Evolutionary conservation across 2,888 invertebrate species (phyloP).

Genomic region (Phyllotreta cruciferae): DNA sequence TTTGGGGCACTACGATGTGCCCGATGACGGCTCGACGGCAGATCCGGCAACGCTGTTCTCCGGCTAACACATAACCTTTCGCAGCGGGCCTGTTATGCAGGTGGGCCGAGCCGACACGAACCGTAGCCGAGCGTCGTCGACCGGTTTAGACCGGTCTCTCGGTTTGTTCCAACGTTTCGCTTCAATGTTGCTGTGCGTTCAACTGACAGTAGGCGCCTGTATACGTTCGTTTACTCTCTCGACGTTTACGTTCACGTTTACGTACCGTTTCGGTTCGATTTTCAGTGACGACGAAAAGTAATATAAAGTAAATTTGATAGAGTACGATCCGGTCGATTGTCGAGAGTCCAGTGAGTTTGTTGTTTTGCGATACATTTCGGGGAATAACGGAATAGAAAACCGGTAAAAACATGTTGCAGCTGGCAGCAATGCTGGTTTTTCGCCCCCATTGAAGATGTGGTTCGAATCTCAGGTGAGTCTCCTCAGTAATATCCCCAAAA

Average conservation of each 20-base stretch:
- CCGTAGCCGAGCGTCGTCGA: constrained; percentile 55
- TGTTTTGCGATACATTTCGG: constrained; percentile 34
- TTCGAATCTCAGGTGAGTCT: constrained; percentile 60
- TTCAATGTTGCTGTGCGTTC: constrained; percentile 33
- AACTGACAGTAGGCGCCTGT: constrained; percentile 42
- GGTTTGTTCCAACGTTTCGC: constrained; percentile 41
- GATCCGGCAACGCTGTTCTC: constrained; percentile 30
- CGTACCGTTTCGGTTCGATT: too few relatives aligned
- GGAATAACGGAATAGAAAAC: too few relatives aligned
- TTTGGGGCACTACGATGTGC: too few relatives aligned
- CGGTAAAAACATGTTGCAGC: constrained; percentile 55
- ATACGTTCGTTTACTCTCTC: constrained; percentile 29
- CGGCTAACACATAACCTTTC: constrained; percentile 56
- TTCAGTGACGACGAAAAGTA: constrained; percentile 35
- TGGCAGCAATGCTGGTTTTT: constrained; percentile 58
- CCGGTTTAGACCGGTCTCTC: constrained; percentile 56
- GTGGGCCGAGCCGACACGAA: constrained; percentile 59
- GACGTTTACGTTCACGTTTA: constrained; percentile 15
- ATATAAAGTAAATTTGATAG: neutral
- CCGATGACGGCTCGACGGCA: too few relatives aligned
- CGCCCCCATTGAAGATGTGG: constrained; percentile 60
- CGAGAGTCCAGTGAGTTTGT: constrained; percentile 18
- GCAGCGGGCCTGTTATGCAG: constrained; percentile 62
- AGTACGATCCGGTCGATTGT: too few relatives aligned
- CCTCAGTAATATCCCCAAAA: neutral